Base-by-base conservation (phyloP, 2,888 invertebrate genomes). In the Pachymerium ferrugineum region DNA sequence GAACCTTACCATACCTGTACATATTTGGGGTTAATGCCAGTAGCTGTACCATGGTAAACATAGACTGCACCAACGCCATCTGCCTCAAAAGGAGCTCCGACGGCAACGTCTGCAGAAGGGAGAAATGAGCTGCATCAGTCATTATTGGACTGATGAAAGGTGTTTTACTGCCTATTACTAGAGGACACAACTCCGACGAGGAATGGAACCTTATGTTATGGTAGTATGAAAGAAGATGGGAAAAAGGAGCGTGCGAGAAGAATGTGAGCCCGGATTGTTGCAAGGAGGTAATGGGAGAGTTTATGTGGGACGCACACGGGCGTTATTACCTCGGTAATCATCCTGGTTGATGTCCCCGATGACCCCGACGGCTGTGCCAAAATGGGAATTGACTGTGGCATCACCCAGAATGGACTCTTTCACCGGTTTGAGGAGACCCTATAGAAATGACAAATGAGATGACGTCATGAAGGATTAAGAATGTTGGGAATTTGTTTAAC, bases 121-220 rank as follows among this genome's bases (percentile, higher is more conserved):
- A 22, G 47, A 47, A 47, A 47, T 47, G 47, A 47, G 47, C 16
- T 47, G 47, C 22, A 22, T 47, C 47, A 47, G 47, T 22, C 47
- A 22, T 47, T 47, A 47, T 47, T 47, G 47, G 47, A 47, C 47
- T 47, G 47, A 47, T 47, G 47, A 47, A 47, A 47, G 47, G 47
- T 47, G 47, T 47, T 47, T 47, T 47, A 47, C 47, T 47, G 47
- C 47, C 47, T 47, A 47, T 47, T 47, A 47, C 47, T 47, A 47
- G 16, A 22, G 47, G 47, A 47, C 47, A 47, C 47, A 47, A 47
- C 47, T 47, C 47, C 47, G 22, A 22, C 19, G 47, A 47, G 47
- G 47, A 47, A 47, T 47, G 19, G 47, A 47, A 47, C 22, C 47
- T 47, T 22, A 22, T 22, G 19, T 10, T 22, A 47, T 16, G 47